Base-by-base conservation (phyloP, 2,113 vertebrate genomes). In the Orientallactaga bullata region DNA sequence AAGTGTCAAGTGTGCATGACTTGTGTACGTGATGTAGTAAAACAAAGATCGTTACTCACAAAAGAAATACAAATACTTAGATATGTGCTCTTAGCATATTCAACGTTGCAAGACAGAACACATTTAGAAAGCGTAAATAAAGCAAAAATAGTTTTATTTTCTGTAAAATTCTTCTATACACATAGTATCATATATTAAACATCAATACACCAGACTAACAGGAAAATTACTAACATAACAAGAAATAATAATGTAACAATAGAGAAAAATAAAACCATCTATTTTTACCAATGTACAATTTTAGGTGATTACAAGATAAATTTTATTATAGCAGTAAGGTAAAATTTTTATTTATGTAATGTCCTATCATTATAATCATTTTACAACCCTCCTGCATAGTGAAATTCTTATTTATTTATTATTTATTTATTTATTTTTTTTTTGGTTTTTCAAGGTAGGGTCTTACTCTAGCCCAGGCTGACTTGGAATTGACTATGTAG, bases 211-310 rank as follows among this genome's bases (percentile, higher is more conserved):
- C 23, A 80, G 10, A 66, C 3, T 73, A 90, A 86, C 85, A 84
- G 93, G 32, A 10, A 92, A 63, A 92, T 79, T n/a, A 1, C 21
- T 76, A 61, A 42, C 61, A 88, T 86, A 80, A 23, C 18, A 84
- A 30, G 76, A 47, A 63, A 78, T 39, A 81, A 77, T 71, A 95
- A 81, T 84, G 18, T 65, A 88, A 78, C 66, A 77, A 55, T 58
- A 79, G 20, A 92, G 58, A 69, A 94, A 94, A 88, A 61, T 61
- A 39, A 32, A 17, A 32, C 68, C 32, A 71, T 68, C 1, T 2
- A 51, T 63, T 86, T 86, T 85, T 87, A 32, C 8, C 80, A 88
- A 88, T 83, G 66, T 42, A n/a, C 5, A 80, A 88, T 51, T 94
- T 96, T 90, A 77, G 17, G n/a, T 90, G 60, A 71, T 20, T 24